A percentile compares a stretch with the other conserved stretches of the same genome.
Conservation (phyloP, 92 coral and sea anemone species). For the Paramuricea clavata region DNA sequence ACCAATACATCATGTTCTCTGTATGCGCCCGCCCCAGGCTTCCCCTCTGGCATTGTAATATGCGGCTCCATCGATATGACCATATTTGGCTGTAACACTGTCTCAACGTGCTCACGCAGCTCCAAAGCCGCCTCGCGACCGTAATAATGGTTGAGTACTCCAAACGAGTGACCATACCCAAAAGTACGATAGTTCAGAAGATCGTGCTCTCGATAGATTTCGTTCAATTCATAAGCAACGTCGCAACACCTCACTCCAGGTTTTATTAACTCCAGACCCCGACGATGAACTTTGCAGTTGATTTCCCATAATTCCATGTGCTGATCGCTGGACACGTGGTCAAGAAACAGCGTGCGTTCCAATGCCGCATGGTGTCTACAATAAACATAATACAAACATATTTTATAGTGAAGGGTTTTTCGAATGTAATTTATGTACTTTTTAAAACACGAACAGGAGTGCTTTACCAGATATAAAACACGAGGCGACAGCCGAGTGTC, state of each 20-base stretch:
- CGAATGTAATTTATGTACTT: neutral
- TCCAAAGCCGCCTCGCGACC: conserved; percentile 96
- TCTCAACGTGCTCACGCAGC: conserved; percentile 87
- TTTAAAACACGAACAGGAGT: too few species aligned
- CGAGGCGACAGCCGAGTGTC: too few species aligned
- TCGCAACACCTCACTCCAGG: conserved; percentile 89
- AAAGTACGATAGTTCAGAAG: conserved; percentile 85
- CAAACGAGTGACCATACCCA: conserved; percentile 94
- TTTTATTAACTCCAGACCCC: conserved; percentile 85
- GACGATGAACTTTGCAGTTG: conserved; percentile 86
- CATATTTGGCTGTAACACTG: conserved; percentile 87
- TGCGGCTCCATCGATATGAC: conserved; percentile 94
- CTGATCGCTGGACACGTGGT: conserved; percentile 91
- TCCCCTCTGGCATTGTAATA: conserved; percentile 88
- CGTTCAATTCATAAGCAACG: conserved; percentile 87
- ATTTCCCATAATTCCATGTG: conserved; percentile 91
- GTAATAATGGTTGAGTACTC: conserved; percentile 88
- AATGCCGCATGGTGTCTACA: conserved; percentile 82
- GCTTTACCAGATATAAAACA: too few species aligned
- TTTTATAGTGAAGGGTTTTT: too few species aligned
- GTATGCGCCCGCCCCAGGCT: conserved; percentile 92
- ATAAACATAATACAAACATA: too few species aligned
- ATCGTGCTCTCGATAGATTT: conserved; percentile 74
- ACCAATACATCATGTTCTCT: conserved; percentile 89
- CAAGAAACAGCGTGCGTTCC: conserved; percentile 85